These are phyloP conservation scores for Protonemura montana DNA, from an alignment of 2,888 invertebrate genomes.

Conservation along the genomic window DNA sequence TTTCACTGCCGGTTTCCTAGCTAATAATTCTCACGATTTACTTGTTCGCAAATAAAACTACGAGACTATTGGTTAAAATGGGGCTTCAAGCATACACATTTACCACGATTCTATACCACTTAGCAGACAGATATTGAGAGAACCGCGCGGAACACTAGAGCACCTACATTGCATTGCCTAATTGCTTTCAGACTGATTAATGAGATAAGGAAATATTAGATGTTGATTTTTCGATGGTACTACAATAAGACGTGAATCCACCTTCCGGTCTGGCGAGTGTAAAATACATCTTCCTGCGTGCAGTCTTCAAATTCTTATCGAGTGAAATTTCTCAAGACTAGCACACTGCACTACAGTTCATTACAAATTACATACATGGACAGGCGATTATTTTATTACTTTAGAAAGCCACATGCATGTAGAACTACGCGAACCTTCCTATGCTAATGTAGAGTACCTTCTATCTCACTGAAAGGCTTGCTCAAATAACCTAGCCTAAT, in stretches of 20 bases:
- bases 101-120: too few relatives aligned
- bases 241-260: background rate
- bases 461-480: background rate
- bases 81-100: background rate
- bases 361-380: conserved; percentile 30
- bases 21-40: conserved; percentile 2
- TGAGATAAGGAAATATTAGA: background rate
- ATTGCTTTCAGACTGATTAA: background rate
- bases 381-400: background rate
- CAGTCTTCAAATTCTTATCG: background rate
- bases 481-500: background rate
- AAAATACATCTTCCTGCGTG: background rate
- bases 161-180: background rate
- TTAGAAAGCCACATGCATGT: background rate
- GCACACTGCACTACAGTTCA: background rate
- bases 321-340: conserved; percentile 2
- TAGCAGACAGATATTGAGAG: too few relatives aligned
- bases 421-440: background rate
- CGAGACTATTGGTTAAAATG: background rate
- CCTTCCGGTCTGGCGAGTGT: background rate
- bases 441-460: background rate
- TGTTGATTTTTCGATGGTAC: background rate
- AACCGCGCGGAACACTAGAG: background rate
- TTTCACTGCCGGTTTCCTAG: background rate
- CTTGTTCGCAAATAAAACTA: background rate